Evolutionary conservation across 2,113 vertebrate genomes (phyloP), one percentile per base, ranked within the genome.

Genomic region (Machaerirhynchus nigripectus): DNA sequence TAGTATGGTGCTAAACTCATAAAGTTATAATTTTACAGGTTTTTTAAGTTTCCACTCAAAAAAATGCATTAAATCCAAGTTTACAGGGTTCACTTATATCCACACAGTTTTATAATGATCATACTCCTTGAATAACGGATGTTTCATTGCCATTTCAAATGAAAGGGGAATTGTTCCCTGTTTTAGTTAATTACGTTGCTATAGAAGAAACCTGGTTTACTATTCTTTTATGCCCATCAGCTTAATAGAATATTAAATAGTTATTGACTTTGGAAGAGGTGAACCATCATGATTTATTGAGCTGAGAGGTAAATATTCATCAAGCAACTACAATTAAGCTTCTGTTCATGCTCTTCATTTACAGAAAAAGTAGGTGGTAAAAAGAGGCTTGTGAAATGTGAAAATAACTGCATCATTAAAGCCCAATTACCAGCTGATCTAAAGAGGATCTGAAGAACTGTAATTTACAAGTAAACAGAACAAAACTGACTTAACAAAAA

Each of bases 221-320:
- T 87, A 63, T 92, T 94, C 78, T 75, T 96, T 96, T 75, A 95
- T 71, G 52, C 63, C 63, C 71, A 94, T 83, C 55, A 61, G n/a
- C 71, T 88, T 95, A 96, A 96, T 86, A 85, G 84, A 96, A 96
- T 95, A 95, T 96, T 93, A 96, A 96, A 91, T 69, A 91, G 89
- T 80, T 95, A 95, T 80, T 96, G 96, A 94, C 75, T 96, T 94
- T 88, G 35, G 67, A 95, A 95, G 75, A 93, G 84, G 78, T 90
- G 93, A 96, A 76, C 74, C 67, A 63, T 96, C 74, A 57, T 87
- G 87, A 93, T 95, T 96, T 93, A 90, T 95, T 95, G 78, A 94
- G 49, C 81, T 79, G 33, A 79, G 70, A 91, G 67, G 84, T 95
- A 90, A 97, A 96, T 93, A 95, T 95, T 91, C 81, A 91, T 91